phyloP scores from a whole-genome alignment of 2,797 vertebrate species.

The Phoeniculus purpureus region DNA sequence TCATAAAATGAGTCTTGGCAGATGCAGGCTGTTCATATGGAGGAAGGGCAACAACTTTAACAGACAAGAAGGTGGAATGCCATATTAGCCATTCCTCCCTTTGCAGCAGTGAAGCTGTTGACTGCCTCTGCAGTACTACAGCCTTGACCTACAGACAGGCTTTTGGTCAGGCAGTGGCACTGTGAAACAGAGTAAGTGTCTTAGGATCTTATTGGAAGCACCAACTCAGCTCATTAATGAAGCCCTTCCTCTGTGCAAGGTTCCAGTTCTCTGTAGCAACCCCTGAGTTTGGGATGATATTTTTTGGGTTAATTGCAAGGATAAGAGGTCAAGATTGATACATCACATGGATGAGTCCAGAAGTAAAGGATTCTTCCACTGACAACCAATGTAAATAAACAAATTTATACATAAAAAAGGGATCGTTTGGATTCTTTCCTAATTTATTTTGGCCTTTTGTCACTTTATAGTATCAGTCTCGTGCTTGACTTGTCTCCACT shows the following conservation, averaged over 20 bases:
- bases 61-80: not conserved
- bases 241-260: not conserved
- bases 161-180: not conserved
- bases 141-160: fast-evolving
- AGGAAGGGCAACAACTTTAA: not conserved
- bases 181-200: not conserved
- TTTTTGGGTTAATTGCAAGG: not conserved
- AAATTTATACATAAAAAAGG: not conserved
- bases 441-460: not conserved
- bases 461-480: not conserved
- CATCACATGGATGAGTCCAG: fast-evolving
- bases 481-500: not conserved
- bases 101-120: not conserved
- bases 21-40: not conserved
- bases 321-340: not conserved
- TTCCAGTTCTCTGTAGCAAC: not conserved
- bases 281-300: not conserved
- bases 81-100: no score
- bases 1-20: not conserved
- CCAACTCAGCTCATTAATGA: not conserved
- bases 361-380: not conserved
- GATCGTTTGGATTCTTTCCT: fast-evolving
- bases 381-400: not conserved
- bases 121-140: not conserved
- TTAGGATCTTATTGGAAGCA: not conserved